These are phyloP conservation scores for Gopherus evgoodei DNA, from an alignment of 2,113 vertebrate genomes.

Conservation along the genomic window DNA sequence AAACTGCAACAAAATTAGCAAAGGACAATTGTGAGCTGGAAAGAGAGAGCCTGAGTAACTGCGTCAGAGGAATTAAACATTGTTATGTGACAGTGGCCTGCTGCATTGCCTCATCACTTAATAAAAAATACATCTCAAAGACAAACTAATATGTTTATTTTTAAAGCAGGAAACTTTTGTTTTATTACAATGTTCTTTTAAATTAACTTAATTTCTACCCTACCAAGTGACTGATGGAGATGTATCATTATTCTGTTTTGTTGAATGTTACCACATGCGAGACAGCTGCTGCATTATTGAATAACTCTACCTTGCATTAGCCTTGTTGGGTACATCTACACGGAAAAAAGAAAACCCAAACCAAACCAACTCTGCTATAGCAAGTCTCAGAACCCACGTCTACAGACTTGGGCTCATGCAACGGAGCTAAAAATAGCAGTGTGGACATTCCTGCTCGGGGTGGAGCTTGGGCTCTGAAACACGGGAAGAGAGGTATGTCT, in stretches of 20 bases:
- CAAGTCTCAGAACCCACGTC: not conserved
- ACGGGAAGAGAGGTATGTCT: not conserved
- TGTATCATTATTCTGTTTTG: not conserved
- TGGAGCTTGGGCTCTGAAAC: not conserved
- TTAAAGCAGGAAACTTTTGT: not conserved
- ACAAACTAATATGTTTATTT: not conserved
- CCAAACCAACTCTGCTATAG: not conserved
- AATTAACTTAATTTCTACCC: not conserved
- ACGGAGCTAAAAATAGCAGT: not conserved
- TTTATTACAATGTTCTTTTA: not conserved
- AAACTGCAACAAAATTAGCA: not conserved
- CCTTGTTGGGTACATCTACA: not conserved
- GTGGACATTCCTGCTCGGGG: not conserved
- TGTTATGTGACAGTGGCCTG: not conserved
- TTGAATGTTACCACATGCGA: not conserved
- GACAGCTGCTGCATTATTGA: not conserved
- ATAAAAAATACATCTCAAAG: not conserved
- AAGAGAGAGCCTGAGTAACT: not conserved
- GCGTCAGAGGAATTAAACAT: not conserved
- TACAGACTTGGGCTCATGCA: not conserved
- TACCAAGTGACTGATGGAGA: not conserved
- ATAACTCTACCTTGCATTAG: not conserved
- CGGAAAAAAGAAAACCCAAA: not conserved
- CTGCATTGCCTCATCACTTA: not conserved
- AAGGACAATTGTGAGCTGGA: not conserved